Conservation (phyloP, 2,113 vertebrate species). For the Alaudala cheleensis region DNA sequence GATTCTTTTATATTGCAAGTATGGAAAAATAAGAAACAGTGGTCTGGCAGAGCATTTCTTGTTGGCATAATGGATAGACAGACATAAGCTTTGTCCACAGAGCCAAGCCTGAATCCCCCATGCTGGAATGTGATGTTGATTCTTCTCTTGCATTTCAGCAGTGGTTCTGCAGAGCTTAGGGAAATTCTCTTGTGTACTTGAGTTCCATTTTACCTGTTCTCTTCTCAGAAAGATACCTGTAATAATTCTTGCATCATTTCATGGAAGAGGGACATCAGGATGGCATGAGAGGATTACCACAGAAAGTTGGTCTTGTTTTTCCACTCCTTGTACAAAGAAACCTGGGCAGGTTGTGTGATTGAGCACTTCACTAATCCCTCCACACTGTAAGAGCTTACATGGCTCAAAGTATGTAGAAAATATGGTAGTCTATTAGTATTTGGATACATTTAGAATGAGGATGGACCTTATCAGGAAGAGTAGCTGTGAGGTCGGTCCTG, state of each 20-base stretch:
- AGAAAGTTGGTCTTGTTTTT: neutral
- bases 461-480: accelerated
- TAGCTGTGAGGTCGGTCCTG: neutral
- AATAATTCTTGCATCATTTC: neutral
- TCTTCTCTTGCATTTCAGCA: neutral
- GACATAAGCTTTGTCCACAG: neutral
- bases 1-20: neutral
- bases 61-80: neutral
- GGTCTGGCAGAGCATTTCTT: neutral
- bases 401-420: neutral
- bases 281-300: neutral
- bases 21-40: neutral
- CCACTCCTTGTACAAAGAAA: neutral
- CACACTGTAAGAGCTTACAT: neutral
- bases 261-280: neutral
- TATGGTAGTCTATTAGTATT: neutral
- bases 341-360: neutral
- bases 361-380: neutral
- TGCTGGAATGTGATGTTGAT: neutral
- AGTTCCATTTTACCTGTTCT: neutral
- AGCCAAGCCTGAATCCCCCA: neutral
- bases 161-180: neutral
- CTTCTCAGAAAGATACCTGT: neutral
- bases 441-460: neutral
- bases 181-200: neutral